A percentile compares a stretch with the other conserved stretches of the same genome.
Conservation (phyloP, 2,113 vertebrate species). For the Vulpes ferrilata region DNA sequence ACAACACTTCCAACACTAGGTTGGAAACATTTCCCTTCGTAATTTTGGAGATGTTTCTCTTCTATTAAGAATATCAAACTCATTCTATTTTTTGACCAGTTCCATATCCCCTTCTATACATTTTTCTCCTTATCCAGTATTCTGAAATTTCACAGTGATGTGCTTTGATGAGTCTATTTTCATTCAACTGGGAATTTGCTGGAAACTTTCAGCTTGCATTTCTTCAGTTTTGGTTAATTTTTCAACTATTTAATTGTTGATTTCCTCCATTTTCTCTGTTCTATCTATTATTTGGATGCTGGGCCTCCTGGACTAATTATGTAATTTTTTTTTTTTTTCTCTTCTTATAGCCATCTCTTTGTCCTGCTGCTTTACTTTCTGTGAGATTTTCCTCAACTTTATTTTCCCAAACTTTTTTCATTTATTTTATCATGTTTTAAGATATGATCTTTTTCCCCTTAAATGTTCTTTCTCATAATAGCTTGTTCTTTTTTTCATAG, state of each 20-base stretch:
- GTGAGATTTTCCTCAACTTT: not conserved
- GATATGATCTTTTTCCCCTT: not conserved
- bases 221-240: not conserved
- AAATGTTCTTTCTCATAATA: not conserved
- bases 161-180: not conserved
- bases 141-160: not conserved
- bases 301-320: not conserved
- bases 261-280: no score
- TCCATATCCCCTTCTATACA: not conserved
- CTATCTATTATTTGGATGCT: not conserved
- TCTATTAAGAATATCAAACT: not conserved
- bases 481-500: not conserved
- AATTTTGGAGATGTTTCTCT: not conserved
- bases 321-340: not conserved
- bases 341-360: not conserved
- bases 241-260: not conserved
- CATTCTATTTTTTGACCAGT: not conserved
- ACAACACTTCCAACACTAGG: not conserved
- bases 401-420: not conserved
- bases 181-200: not conserved
- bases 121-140: not conserved
- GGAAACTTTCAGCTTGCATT: not conserved
- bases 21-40: not conserved
- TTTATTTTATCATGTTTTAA: not conserved
- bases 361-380: not conserved